These are phyloP conservation scores for Mercenaria mercenaria DNA, from an alignment of 1,140 invertebrate species.

Conservation along the genomic window DNA sequence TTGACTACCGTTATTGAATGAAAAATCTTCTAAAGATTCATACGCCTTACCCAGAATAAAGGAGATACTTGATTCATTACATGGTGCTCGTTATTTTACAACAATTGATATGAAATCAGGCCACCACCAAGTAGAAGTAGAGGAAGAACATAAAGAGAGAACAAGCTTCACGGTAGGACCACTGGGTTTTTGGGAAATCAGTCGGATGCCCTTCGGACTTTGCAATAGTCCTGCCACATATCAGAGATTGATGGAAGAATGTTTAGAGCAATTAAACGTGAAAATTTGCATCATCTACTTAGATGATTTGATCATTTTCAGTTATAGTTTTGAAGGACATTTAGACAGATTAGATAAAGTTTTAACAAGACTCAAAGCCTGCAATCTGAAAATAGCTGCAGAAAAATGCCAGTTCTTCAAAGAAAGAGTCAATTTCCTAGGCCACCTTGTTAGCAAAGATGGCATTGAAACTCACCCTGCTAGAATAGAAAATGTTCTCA, in stretches of 20 bases:
- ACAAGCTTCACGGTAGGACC: slow-evolving; percentile 27
- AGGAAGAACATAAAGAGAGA: not conserved
- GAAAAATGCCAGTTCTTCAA: slow-evolving; percentile 83
- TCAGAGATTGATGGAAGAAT: slow-evolving; percentile 38
- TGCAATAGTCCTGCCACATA: not conserved
- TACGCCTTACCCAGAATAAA: slow-evolving; percentile 32
- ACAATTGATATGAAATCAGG: slow-evolving; percentile 1
- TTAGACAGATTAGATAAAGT: slow-evolving; percentile 28
- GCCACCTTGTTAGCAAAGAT: slow-evolving; percentile 66
- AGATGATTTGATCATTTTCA: slow-evolving; percentile 24
- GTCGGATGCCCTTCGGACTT: slow-evolving; percentile 1
- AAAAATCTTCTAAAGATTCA: not conserved
- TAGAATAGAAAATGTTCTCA: slow-evolving; percentile 76
- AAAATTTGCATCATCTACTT: slow-evolving; percentile 38
- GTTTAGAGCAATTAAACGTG: not conserved
- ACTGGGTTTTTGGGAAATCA: not conserved
- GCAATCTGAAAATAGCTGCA: slow-evolving; percentile 55
- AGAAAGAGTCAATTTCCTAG: slow-evolving; percentile 68
- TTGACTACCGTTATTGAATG: slow-evolving; percentile 1
- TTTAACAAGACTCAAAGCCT: slow-evolving; percentile 9
- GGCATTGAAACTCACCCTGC: slow-evolving; percentile 73
- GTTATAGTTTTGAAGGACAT: slow-evolving; percentile 21
- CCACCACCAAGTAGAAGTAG: slow-evolving; percentile 1
- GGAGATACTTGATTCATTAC: not conserved
- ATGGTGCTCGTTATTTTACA: not conserved